Evolutionary conservation across 35 echinoderm and acorn worm genomes (phyloP), one percentile per base, ranked within the genome.

Genomic region (Anneissia japonica): DNA sequence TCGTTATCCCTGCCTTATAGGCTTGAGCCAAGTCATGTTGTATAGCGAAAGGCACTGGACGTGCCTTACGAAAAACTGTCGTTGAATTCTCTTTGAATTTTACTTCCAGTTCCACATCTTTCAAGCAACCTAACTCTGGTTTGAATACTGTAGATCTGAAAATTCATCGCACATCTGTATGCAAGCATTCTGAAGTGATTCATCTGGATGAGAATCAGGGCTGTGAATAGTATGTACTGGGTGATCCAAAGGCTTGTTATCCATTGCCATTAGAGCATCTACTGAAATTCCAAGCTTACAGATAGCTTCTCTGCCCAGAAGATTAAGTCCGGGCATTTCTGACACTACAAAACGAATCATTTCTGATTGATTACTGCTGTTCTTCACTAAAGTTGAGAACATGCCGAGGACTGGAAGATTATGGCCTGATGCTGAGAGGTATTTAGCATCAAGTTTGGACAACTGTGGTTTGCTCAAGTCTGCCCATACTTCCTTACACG

Each of bases 1-100:
- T 64, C 40, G 4, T 45, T 7, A 64, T 64, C 21, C 51, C 51
- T 16, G 7, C 51, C 21, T 64, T 64, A 26, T 64, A 64, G 51
- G 51, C 51, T 64, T 64, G 51, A 64, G 21, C 1, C 7, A 64
- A 26, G 19, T 23, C 19, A 9, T 64, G 9, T 64, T 64, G 51
- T 9, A 64, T 64, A 4, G 88, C 51, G 51, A 91, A 94, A 0
- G 88, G 84, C 23, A 94, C 93, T 41, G 89, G 79, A 36, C 88
- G 21, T n/a, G 84, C 79, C 40, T 94, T 94, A 43, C 34, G 39
- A 51, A 82, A 94, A 16, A 73, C 33, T 73, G 88, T 84, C n/a
- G 74, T 81, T 3, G 85, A 74, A 79, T 86, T 64, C 39, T 56
- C 73, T 75, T 87, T 84, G 34, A 94, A 28, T 40, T 83, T 21